Base-by-base conservation (phyloP, 2,797 vertebrate genomes). In the Acanthurus lineatus region DNA sequence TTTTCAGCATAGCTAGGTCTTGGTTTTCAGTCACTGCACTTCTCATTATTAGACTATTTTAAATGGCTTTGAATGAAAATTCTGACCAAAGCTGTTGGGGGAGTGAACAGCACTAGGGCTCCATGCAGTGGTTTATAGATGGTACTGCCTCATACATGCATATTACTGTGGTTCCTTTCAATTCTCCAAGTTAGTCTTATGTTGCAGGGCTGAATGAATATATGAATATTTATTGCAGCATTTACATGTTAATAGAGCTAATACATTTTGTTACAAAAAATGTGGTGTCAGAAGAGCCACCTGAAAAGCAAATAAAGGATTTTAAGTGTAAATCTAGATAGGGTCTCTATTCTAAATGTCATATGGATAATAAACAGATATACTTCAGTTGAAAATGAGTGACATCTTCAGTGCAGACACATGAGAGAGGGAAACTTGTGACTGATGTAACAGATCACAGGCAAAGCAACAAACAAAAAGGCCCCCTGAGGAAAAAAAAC, bases 101-200 rank as follows among this genome's bases (percentile, higher is more conserved):
- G 9, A 28, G 3, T 17, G 65, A 70, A 45, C 20, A 9, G 35
- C 71, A 61, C 47, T 77, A 47, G 1, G 52, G 61, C 49, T 9
- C 66, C 77, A 2, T 52, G 6, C 56, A 69, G 73, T 73, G 83
- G 73, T 48, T 28, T 0, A 2, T 9, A 35, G 19, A 3, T 54
- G 62, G 2, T 70, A 63, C 67, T 75, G 47, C 52, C 2, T 35
- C 22, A 5, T 1, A 53, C 35, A 15, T 9, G 15, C 1, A n/a
- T 5, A 42, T 40, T 40, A 9, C 3, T 25, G 15, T 16, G 2
- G 2, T 17, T 60, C n/a, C 2, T 42, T 20, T 47, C 20, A 14
- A 1, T 32, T 10, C 35, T 9, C 20, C 3, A 58, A 14, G 22
- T 32, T 54, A 54, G 5, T 25, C 5, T 35, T 5, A 10, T 35